Conservation (phyloP, 2,888 invertebrate genomes). For the Pyrgus malvae region DNA sequence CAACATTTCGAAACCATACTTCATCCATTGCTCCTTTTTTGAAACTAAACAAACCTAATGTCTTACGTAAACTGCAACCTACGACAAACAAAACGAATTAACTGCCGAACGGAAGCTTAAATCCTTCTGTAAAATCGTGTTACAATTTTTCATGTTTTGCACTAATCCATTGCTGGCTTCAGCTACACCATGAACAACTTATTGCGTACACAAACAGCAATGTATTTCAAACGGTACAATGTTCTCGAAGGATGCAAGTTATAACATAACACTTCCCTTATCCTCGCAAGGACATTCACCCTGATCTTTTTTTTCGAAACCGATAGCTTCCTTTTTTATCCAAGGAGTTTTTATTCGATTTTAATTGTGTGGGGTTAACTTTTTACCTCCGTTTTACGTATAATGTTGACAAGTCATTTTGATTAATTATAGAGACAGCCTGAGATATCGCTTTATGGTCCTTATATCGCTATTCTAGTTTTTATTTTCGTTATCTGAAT, state of each 20-base stretch:
- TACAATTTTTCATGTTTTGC: constrained; percentile 10
- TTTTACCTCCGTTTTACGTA: constrained; percentile 42
- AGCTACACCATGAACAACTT: neutral
- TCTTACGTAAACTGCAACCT: neutral
- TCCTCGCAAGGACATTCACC: constrained; percentile 70
- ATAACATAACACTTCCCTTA: constrained; percentile 40
- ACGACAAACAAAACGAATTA: constrained; percentile 15
- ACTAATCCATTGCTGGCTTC: constrained; percentile 22
- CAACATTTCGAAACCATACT: constrained; percentile 18
- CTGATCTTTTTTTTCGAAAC: constrained; percentile 59
- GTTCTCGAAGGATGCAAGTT: constrained; percentile 21
- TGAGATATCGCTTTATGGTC: constrained; percentile 9
- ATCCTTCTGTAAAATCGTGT: constrained; percentile 3
- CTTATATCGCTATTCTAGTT: constrained; percentile 11
- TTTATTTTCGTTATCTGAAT: constrained; percentile 11
- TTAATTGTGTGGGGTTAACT: constrained; percentile 63
- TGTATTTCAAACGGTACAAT: constrained; percentile 41
- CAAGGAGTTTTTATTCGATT: constrained; percentile 57
- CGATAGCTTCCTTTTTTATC: constrained; percentile 59
- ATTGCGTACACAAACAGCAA: constrained; percentile 33
- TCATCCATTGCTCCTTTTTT: constrained; percentile 7
- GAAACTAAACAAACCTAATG: neutral
- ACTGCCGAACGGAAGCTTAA: constrained; percentile 16
- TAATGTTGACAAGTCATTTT: constrained; percentile 66
- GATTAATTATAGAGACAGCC: constrained; percentile 49